Conservation (phyloP, 2,113 vertebrate species). For the Alethe castanea region DNA sequence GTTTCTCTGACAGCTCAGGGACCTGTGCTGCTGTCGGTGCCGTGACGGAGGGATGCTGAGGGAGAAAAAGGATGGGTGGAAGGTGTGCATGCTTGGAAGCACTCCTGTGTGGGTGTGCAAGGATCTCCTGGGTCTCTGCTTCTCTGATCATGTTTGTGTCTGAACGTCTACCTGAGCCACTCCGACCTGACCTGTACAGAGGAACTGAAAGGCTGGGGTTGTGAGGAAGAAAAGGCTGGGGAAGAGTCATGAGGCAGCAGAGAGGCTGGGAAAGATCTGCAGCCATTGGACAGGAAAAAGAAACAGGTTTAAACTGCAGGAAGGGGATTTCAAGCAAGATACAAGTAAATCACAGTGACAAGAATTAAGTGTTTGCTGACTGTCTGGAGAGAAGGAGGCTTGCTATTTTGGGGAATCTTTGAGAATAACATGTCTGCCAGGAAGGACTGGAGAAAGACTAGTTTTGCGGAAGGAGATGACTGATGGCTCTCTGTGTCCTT, state of each 20-base stretch:
- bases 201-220: not conserved
- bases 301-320: conserved; percentile 32
- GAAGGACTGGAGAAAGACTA: not conserved
- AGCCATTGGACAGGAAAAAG: conserved; percentile 24
- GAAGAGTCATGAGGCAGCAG: not conserved
- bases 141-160: not conserved
- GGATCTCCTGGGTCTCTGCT: not conserved
- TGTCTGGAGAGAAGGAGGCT: not conserved
- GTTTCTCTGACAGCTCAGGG: not conserved
- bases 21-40: rapidly evolving
- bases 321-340: conserved; percentile 19
- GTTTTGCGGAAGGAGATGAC: not conserved
- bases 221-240: not conserved
- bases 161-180: not conserved
- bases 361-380: conserved; percentile 52
- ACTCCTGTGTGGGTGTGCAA: rapidly evolving
- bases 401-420: not conserved
- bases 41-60: not conserved
- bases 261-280: not conserved
- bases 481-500: not conserved
- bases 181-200: not conserved
- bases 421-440: not conserved
- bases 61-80: not conserved
- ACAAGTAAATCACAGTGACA: conserved; percentile 46
- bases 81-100: not conserved